Evolutionary conservation across 1,140 invertebrate species (phyloP).

Genomic region (Drosophila punjabiensis): DNA sequence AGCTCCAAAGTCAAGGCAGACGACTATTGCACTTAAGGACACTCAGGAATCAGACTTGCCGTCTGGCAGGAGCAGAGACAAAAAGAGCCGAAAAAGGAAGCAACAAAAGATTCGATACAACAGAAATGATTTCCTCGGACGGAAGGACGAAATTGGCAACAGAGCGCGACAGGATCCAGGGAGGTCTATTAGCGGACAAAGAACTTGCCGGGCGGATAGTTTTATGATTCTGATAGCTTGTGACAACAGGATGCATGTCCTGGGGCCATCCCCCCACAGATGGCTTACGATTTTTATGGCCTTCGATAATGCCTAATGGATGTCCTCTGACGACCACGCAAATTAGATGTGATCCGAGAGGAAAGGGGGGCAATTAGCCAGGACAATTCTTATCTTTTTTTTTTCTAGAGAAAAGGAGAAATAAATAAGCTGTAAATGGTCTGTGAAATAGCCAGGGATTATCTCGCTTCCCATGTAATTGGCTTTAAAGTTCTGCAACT

Average conservation of each 20-base stretch:
- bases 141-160: slow-evolving; percentile 74
- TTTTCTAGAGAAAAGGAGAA: neutral
- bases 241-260: slow-evolving; percentile 65
- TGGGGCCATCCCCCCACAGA: slow-evolving; percentile 36
- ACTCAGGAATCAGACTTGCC: slow-evolving; percentile 63
- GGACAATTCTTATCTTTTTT: slow-evolving; percentile 24
- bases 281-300: slow-evolving; percentile 43
- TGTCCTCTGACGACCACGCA: slow-evolving; percentile 42
- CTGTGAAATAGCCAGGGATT: slow-evolving; percentile 39
- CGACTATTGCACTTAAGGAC: slow-evolving; percentile 64
- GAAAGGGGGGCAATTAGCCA: slow-evolving; percentile 28
- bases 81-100: slow-evolving; percentile 66
- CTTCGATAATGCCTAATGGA: slow-evolving; percentile 72
- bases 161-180: slow-evolving; percentile 56
- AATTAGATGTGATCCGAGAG: slow-evolving; percentile 58
- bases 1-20: slow-evolving; percentile 49
- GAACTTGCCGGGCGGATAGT: slow-evolving; percentile 66
- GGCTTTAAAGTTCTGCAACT: slow-evolving; percentile 63
- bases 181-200: slow-evolving; percentile 80
- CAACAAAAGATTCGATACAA: slow-evolving; percentile 82
- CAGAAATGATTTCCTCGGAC: slow-evolving; percentile 81
- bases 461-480: slow-evolving; percentile 54
- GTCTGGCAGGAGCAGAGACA: slow-evolving; percentile 53
- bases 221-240: slow-evolving; percentile 81
- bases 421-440: slow-evolving; percentile 36